Conservation (phyloP, 2,113 vertebrate species). For the Hyperopisus bebe region DNA sequence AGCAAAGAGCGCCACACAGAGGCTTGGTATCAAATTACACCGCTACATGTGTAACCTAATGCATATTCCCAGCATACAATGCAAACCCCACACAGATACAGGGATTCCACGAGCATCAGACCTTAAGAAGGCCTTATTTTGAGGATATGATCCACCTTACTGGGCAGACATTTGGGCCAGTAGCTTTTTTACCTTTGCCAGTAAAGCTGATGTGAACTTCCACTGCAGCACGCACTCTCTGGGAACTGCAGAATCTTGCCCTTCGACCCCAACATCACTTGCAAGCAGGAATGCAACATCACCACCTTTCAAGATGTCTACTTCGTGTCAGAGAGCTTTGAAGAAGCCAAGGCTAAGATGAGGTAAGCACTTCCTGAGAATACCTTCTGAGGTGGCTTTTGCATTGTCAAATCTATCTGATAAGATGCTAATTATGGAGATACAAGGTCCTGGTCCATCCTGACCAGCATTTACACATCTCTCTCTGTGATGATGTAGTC, state of each 20-base stretch:
- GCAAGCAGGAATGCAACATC: constrained; percentile 77
- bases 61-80: not conserved
- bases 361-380: constrained; percentile 48
- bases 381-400: not conserved
- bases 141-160: not conserved
- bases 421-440: not conserved
- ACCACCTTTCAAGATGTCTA: constrained; percentile 82
- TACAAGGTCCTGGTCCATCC: not conserved
- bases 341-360: constrained; percentile 82
- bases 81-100: not conserved
- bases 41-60: not conserved
- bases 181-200: not conserved
- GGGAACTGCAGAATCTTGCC: constrained; percentile 67
- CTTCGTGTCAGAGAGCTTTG: constrained; percentile 79
- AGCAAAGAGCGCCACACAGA: not conserved
- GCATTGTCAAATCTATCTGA: not conserved
- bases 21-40: not conserved
- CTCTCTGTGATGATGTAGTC: not conserved
- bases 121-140: not conserved
- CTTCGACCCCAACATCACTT: constrained; percentile 73
- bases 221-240: constrained; percentile 66
- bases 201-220: not conserved
- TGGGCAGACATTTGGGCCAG: not conserved
- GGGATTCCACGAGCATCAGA: not conserved
- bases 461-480: not conserved